Evolutionary conservation across 37 sponge, comb jelly and placozoan genomes (phyloP).

Genomic region (Bolinopsis microptera): DNA sequence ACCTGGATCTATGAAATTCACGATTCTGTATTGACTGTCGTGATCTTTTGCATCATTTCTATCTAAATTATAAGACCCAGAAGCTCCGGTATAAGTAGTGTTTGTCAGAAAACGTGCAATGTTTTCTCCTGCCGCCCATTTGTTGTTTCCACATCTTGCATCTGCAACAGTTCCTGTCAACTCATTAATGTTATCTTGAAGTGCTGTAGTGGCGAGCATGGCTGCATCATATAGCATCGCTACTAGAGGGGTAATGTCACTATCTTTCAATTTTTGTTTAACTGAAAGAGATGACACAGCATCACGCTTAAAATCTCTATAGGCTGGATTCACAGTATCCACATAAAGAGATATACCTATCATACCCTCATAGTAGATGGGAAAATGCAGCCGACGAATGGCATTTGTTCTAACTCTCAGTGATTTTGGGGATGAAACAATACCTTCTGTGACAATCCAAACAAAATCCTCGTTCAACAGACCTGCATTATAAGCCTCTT

Average conservation of each 20-base stretch:
- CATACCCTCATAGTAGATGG: not conserved
- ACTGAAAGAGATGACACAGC: not conserved
- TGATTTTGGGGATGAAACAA: not conserved
- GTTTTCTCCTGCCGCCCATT: not conserved
- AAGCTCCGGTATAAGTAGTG: not conserved
- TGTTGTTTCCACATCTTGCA: not conserved
- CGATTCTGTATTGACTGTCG: not conserved
- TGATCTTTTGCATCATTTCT: not conserved
- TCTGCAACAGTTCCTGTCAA: not conserved
- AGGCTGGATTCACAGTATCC: not conserved
- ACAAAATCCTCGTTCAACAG: constrained; percentile 11
- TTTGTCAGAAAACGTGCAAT: not conserved
- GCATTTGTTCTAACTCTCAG: not conserved
- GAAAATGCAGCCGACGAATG: not conserved
- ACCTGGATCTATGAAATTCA: constrained; percentile 17
- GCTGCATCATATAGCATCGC: constrained; percentile 50
- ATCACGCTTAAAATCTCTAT: not conserved
- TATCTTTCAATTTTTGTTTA: not conserved
- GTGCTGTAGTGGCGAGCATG: not conserved
- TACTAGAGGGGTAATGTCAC: not conserved
- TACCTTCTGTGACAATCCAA: constrained; percentile 59
- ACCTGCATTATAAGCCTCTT: constrained; percentile 25
- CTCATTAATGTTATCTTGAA: not conserved
- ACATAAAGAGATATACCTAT: constrained; percentile 24
- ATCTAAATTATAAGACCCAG: not conserved